phyloP scores from a whole-genome alignment of 2,888 invertebrate genomes.

The Ametastegia equiseti region DNA sequence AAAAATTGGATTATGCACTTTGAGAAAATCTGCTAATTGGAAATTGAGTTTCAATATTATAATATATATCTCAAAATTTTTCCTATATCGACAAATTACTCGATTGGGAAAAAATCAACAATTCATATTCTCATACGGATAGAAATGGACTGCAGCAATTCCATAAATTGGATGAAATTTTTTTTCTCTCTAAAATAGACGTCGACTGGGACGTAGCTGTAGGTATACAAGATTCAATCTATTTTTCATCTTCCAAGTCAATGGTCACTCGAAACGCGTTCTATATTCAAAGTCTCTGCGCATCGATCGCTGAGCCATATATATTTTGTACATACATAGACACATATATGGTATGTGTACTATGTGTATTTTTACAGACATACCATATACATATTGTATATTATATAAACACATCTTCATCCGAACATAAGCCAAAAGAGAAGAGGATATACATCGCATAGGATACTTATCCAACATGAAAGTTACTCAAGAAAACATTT shows the following conservation, averaged over 20 bases:
- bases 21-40: neutral
- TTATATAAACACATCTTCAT: neutral
- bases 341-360: neutral
- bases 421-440: neutral
- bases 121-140: neutral
- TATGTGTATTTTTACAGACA: too few species aligned
- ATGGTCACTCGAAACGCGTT: constrained; percentile 16
- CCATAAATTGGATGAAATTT: neutral
- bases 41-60: neutral
- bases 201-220: neutral
- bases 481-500: neutral
- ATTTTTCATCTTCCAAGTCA: constrained; percentile 12
- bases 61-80: neutral
- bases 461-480: neutral
- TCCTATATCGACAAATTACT: neutral
- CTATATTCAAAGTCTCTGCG: constrained; percentile 23
- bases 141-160: neutral
- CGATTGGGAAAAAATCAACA: neutral
- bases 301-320: neutral
- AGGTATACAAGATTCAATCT: constrained; percentile 7
- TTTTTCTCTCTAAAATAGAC: too few species aligned
- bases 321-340: neutral
- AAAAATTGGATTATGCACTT: neutral
- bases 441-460: neutral
- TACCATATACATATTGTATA: neutral